Evolutionary conservation across 2,113 vertebrate genomes (phyloP).

Genomic region (Panthera leo): DNA sequence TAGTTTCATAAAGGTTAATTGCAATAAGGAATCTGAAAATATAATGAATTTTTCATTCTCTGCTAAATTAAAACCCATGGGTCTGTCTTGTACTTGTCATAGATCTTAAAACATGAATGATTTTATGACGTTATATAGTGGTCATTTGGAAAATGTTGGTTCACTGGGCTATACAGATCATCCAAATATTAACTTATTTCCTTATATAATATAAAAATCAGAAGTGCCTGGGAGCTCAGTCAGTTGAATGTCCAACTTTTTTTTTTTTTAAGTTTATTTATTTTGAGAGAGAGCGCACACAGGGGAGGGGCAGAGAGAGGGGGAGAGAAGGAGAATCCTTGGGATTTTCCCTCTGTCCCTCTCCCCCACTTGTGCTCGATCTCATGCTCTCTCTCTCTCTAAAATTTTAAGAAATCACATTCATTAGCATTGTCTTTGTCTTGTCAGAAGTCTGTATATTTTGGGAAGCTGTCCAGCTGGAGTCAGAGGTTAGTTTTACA

Average conservation of each 20-base stretch:
- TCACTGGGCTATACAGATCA: not conserved
- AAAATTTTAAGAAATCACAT: not conserved
- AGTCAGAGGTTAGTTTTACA: not conserved
- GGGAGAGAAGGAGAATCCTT: too few species aligned
- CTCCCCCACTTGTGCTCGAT: too few species aligned
- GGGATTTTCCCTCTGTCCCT: too few species aligned
- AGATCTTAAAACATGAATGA: not conserved
- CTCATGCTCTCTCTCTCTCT: too few species aligned
- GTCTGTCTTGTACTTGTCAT: constrained; percentile 9
- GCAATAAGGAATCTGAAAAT: not conserved
- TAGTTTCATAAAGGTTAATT: not conserved
- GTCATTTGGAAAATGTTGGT: not conserved
- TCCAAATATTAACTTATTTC: not conserved
- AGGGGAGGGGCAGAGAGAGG: too few species aligned
- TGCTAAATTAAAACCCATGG: not conserved
- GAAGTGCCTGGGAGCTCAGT: too few species aligned
- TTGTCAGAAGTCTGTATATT: not conserved
- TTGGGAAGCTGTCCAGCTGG: not conserved
- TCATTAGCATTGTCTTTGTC: not conserved
- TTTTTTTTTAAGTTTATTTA: too few species aligned
- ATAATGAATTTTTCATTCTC: not conserved
- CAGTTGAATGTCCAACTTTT: too few species aligned
- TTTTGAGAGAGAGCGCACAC: too few species aligned
- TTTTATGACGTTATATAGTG: not conserved
- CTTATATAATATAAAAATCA: not conserved